Evolutionary conservation across 2,797 vertebrate species (phyloP).

Genomic region (Aselliscus stoliczkanus): DNA sequence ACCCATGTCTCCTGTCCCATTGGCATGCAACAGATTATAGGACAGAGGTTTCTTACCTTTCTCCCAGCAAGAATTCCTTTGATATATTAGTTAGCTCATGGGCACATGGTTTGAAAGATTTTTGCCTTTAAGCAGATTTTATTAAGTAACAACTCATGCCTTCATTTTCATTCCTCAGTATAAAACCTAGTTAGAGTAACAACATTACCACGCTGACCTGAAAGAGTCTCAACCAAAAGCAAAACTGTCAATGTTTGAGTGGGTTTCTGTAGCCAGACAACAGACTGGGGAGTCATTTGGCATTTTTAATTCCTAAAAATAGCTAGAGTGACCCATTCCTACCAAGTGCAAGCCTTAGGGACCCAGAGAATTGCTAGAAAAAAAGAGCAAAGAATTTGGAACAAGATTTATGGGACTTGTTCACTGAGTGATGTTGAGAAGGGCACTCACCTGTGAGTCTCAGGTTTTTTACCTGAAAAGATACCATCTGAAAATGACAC

Average conservation of each 20-base stretch:
- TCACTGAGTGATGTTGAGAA: background rate
- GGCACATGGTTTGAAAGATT: background rate
- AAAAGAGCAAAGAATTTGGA: background rate
- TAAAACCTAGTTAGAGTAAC: constrained; percentile 48
- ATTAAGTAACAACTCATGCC: background rate
- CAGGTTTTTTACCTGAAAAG: background rate
- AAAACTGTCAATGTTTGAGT: background rate
- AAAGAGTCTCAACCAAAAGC: background rate
- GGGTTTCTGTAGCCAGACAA: background rate
- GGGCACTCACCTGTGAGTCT: background rate
- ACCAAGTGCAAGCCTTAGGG: background rate
- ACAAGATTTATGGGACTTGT: background rate
- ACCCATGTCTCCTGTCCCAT: background rate
- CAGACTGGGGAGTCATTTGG: background rate
- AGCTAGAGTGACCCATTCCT: background rate
- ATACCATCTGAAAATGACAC: background rate
- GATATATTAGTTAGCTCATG: background rate
- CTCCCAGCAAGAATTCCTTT: background rate
- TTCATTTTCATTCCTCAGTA: background rate
- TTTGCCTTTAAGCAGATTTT: constrained; percentile 40
- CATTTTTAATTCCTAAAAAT: constrained; percentile 10
- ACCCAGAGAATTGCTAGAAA: background rate
- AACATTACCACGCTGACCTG: background rate
- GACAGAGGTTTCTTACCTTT: background rate
- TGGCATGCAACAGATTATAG: background rate